Evolutionary conservation across 1,140 invertebrate species (phyloP), one percentile per base, ranked within the genome.

Genomic region (Achatina immaculata): DNA sequence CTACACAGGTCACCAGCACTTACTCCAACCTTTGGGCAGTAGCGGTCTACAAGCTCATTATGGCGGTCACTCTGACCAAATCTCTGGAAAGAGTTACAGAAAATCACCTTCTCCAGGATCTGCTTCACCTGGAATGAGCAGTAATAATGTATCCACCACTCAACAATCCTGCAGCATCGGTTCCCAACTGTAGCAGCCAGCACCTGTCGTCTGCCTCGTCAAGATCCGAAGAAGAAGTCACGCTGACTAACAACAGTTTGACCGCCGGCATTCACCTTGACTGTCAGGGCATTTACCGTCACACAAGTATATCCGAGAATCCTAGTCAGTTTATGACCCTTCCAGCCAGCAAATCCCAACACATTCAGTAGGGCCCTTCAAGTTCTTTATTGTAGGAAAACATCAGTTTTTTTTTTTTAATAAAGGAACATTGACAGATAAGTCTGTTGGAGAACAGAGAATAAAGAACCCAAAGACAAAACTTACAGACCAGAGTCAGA

Each of bases 391-490:
- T 21, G 16, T 79, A 6, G 77, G 77, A 24, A 79, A 55, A n/a
- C 28, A 71, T 6, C 14, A 66, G 45, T 42, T 24, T 34, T 69
- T 45, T 31, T 31, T 79, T 43, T 69, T 79, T 40, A 79, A 79
- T 43, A 79, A 79, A 71, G 40, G 65, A 4, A 69, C 77, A 71
- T 66, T 69, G 66, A 79, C 77, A 28, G 71, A 51, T 43, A 66
- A 79, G 0, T 34, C 28, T 7, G 71, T 79, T 42, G 77, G 77
- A 16, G 77, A 79, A 51, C 42, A 69, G 24, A 79, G 71, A 79
- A 79, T 79, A 31, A 79, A 79, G 71, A 79, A 69, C 34, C 77
- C 77, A 2, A 79, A 79, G 48, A n/a, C 42, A 34, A 66, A 79
- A 34, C 71, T 2, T 71, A 48, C 34, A 68, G 45, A 38, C 31